Evolutionary conservation across 2,888 invertebrate species (phyloP).

Genomic region (Eupithecia pulchellata): DNA sequence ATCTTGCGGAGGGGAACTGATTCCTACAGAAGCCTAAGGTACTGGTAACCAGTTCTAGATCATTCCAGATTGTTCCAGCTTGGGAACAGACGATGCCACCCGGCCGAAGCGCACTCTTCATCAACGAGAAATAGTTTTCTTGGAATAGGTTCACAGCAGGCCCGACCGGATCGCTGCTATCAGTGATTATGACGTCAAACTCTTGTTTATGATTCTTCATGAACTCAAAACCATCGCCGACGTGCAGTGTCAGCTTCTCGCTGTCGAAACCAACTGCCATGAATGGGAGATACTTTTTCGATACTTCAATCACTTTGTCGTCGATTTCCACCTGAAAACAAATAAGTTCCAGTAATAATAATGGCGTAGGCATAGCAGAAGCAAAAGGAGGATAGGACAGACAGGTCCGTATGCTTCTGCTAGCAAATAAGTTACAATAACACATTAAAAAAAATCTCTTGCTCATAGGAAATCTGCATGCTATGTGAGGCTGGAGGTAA

Average conservation of each 20-base stretch:
- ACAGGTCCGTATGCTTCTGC: too few species aligned
- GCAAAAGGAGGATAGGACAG: too few species aligned
- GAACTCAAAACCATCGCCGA: conserved; percentile 98
- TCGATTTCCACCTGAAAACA: conserved; percentile 96
- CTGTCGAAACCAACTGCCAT: conserved; percentile 95
- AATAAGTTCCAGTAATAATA: not conserved
- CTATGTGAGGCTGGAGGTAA: too few species aligned
- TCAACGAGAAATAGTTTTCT: conserved; percentile 92
- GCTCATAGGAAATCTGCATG: too few species aligned
- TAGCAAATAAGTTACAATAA: too few species aligned
- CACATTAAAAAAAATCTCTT: too few species aligned
- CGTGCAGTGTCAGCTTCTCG: conserved; percentile 92
- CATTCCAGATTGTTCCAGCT: conserved; percentile 93
- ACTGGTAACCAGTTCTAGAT: conserved; percentile 90
- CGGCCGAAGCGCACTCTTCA: conserved; percentile 93
- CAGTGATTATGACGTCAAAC: conserved; percentile 99
- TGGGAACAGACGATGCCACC: conserved; percentile 98
- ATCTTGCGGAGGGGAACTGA: conserved; percentile 92
- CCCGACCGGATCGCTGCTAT: conserved; percentile 98
- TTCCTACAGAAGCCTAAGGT: conserved; percentile 91
- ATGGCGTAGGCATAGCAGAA: too few species aligned
- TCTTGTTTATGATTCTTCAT: conserved; percentile 93
- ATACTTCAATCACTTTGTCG: conserved; percentile 94
- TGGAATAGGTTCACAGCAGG: conserved; percentile 90
- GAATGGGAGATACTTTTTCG: conserved; percentile 94